Evolutionary conservation across 2,888 invertebrate genomes (phyloP).

Genomic region (Anagyrus pseudococci): DNA sequence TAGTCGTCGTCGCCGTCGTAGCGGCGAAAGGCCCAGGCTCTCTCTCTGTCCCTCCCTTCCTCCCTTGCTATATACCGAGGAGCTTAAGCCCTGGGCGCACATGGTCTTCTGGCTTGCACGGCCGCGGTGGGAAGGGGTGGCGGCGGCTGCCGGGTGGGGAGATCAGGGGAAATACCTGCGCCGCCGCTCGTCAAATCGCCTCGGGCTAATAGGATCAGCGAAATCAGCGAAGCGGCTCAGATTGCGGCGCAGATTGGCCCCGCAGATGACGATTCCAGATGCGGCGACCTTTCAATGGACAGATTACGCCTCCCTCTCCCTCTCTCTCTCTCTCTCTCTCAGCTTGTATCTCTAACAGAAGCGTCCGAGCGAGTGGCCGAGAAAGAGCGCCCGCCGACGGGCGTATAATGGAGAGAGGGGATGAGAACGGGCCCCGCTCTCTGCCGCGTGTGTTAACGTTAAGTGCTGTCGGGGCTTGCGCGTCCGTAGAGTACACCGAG

Average conservation of each 20-base stretch:
- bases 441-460: too few species aligned
- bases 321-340: constrained; percentile 28
- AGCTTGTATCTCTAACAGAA: background rate
- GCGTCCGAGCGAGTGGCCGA: background rate
- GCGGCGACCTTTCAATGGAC: constrained; percentile 50
- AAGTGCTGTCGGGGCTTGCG: too few species aligned
- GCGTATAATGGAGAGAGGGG: too few species aligned
- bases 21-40: too few species aligned
- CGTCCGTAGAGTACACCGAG: too few species aligned
- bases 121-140: background rate
- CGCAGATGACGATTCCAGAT: constrained; percentile 54
- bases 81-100: constrained; percentile 20
- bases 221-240: constrained; percentile 54
- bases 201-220: constrained; percentile 58
- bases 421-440: too few species aligned
- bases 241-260: constrained; percentile 54
- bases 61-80: too few species aligned
- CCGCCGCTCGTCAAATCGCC: constrained; percentile 48
- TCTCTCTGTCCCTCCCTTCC: constrained; percentile 3
- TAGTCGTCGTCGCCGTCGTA: too few species aligned
- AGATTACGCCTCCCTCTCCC: constrained; percentile 50
- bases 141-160: constrained; percentile 3
- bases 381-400: too few species aligned
- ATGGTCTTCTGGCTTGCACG: background rate
- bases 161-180: constrained; percentile 46